A percentile compares a stretch with the other conserved stretches of the same genome.
Conservation (phyloP, 1,140 invertebrate species). For the Mizuhopecten yessoensis region DNA sequence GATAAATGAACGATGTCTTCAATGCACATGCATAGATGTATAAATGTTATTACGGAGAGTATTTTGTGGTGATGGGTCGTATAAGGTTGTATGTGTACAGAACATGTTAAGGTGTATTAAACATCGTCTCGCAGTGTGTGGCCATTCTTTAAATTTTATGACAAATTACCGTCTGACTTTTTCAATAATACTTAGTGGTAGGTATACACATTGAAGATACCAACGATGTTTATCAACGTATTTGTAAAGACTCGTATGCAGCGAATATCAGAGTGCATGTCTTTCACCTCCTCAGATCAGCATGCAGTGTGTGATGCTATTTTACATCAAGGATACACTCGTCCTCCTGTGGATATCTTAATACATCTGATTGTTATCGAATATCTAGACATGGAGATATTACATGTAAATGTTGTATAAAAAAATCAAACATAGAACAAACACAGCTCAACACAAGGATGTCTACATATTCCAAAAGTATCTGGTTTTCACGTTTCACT, state of each 20-base stretch:
- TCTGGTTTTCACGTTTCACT: too few species aligned
- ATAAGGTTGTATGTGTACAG: too few species aligned
- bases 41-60: too few species aligned
- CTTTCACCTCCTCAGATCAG: background rate
- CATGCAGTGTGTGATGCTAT: background rate
- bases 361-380: slow-evolving; percentile 1
- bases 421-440: background rate
- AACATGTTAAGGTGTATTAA: too few species aligned
- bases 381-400: background rate
- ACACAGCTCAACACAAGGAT: background rate
- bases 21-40: too few species aligned
- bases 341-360: background rate
- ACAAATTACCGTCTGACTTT: background rate
- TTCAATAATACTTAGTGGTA: background rate
- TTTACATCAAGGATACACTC: background rate
- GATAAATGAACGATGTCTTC: too few species aligned
- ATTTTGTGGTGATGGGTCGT: too few species aligned
- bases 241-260: background rate
- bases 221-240: background rate
- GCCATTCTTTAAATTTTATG: background rate
- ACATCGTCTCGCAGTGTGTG: slow-evolving; percentile 20
- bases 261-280: background rate
- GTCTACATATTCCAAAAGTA: too few species aligned
- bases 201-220: background rate
- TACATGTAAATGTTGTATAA: background rate